These are phyloP conservation scores for Leucoptera coffeella DNA, from an alignment of 2,888 invertebrate genomes.

Conservation along the genomic window DNA sequence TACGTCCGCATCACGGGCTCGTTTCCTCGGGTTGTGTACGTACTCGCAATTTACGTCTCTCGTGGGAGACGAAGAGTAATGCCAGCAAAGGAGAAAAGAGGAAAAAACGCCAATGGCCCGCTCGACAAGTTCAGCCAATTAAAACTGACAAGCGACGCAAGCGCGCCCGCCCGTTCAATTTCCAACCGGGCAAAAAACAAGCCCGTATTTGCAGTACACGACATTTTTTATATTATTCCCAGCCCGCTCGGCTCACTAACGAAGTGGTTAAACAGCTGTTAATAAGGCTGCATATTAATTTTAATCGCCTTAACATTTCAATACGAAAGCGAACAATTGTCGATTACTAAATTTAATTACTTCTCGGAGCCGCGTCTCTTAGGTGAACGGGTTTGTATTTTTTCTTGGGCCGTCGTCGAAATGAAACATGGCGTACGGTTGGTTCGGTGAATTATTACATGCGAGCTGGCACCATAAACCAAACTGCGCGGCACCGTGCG, in stretches of 20 bases:
- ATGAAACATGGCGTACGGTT: conserved; percentile 45
- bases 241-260: conserved; percentile 9
- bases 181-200: conserved; percentile 21
- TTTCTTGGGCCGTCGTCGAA: too few relatives aligned
- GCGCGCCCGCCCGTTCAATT: conserved; percentile 32
- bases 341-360: too few relatives aligned
- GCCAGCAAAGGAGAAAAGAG: conserved; percentile 29
- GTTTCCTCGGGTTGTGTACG: conserved; percentile 33
- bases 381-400: too few relatives aligned
- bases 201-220: conserved; percentile 10
- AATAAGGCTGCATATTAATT: conserved; percentile 5
- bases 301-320: conserved; percentile 6
- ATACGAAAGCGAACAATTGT: too few relatives aligned
- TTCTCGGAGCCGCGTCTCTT: too few relatives aligned
- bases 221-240: conserved; percentile 8
- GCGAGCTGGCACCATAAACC: conserved; percentile 50
- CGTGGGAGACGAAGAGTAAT: conserved; percentile 50
- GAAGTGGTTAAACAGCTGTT: conserved; percentile 9
- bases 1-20: conserved; percentile 37
- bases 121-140: conserved; percentile 53
- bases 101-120: conserved; percentile 29
- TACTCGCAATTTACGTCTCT: conserved; percentile 46
- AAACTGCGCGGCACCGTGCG: conserved; percentile 46
- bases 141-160: conserved; percentile 46
- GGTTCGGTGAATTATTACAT: conserved; percentile 52